phyloP scores from a whole-genome alignment of 2,888 invertebrate species.

The Plagodis dolabraria region DNA sequence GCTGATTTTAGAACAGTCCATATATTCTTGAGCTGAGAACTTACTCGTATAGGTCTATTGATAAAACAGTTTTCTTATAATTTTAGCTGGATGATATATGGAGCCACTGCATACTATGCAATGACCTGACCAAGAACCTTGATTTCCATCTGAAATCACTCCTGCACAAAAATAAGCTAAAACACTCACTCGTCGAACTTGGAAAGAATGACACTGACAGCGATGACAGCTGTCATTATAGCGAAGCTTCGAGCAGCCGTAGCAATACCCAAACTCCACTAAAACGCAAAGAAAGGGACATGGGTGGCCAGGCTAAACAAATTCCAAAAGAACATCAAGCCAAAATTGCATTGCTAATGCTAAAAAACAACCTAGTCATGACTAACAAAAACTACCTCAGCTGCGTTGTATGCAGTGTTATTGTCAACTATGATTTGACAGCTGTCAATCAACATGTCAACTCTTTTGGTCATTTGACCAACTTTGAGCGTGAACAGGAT shows the following conservation, averaged over 20 bases:
- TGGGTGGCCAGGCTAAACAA: too few relatives aligned
- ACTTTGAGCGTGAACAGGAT: conserved; percentile 16
- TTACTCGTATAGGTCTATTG: not conserved
- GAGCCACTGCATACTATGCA: conserved; percentile 43
- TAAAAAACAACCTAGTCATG: conserved; percentile 16
- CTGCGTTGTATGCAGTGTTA: conserved; percentile 23
- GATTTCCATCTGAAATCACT: conserved; percentile 30
- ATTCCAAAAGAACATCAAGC: not conserved
- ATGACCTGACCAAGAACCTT: conserved; percentile 31
- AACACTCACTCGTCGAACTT: conserved; percentile 14
- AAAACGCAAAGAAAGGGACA: too few relatives aligned
- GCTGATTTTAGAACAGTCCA: too few relatives aligned
- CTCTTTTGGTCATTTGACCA: conserved; percentile 21
- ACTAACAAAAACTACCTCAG: conserved; percentile 15
- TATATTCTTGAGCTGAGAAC: too few relatives aligned
- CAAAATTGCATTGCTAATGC: conserved; percentile 9
- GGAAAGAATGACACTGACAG: conserved; percentile 1
- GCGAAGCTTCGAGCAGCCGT: too few relatives aligned
- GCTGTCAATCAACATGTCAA: conserved; percentile 18
- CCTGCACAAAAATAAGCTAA: conserved; percentile 24
- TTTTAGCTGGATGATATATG: conserved; percentile 38
- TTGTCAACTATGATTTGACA: conserved; percentile 5
- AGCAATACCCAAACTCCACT: too few relatives aligned
- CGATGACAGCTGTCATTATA: conserved; percentile 3
- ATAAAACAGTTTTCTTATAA: not conserved